Conservation (phyloP, 1,140 invertebrate species). For the Danaus plexippus region DNA sequence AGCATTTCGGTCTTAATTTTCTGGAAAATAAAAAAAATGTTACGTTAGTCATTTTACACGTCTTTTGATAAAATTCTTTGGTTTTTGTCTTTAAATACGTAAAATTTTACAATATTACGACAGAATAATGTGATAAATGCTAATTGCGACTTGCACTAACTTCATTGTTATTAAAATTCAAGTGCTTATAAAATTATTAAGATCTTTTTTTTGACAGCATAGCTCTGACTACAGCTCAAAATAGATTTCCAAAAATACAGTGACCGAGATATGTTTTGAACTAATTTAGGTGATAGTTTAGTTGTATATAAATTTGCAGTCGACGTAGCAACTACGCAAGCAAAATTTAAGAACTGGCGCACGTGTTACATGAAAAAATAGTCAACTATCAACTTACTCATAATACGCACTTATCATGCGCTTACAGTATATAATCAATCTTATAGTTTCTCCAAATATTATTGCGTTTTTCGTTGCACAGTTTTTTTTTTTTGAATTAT, state of each 20-base stretch:
- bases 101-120: too few relatives aligned
- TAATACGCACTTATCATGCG: slow-evolving; percentile 33
- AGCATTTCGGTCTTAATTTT: background rate
- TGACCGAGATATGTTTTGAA: too few relatives aligned
- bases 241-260: slow-evolving; percentile 33
- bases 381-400: slow-evolving; percentile 37
- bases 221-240: slow-evolving; percentile 15
- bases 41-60: too few relatives aligned
- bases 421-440: slow-evolving; percentile 19
- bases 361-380: slow-evolving; percentile 34
- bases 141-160: too few relatives aligned
- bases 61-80: too few relatives aligned
- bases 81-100: too few relatives aligned
- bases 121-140: too few relatives aligned
- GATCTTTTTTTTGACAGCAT: too few relatives aligned
- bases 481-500: slow-evolving; percentile 26
- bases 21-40: slow-evolving; percentile 15
- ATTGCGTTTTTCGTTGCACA: slow-evolving; percentile 35
- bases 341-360: slow-evolving; percentile 29
- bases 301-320: background rate
- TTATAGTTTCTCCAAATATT: slow-evolving; percentile 24
- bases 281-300: too few relatives aligned
- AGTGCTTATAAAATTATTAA: too few relatives aligned
- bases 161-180: too few relatives aligned
- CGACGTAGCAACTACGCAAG: slow-evolving; percentile 24